Conservation (phyloP, 2,888 invertebrate species). For the Beris morrisii region DNA sequence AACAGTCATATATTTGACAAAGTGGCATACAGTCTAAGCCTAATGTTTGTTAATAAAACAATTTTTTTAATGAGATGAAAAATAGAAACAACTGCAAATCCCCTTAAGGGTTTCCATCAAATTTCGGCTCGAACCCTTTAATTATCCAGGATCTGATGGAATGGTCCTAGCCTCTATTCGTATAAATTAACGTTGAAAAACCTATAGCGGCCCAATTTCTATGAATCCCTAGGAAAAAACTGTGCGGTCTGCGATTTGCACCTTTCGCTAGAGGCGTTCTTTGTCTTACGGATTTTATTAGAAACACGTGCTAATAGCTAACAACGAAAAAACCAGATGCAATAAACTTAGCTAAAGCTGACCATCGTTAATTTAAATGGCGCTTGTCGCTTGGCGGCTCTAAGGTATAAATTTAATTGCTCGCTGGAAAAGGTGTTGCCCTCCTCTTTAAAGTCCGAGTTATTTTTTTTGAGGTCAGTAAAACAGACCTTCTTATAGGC, state of each 20-base stretch:
- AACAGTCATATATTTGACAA: too few species aligned
- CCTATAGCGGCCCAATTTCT: constrained; percentile 8
- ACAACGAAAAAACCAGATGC: constrained; percentile 24
- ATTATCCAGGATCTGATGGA: neutral
- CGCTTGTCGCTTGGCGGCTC: neutral
- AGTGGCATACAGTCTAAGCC: too few species aligned
- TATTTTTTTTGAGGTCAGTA: constrained; percentile 8
- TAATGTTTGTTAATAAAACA: too few species aligned
- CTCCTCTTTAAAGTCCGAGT: neutral
- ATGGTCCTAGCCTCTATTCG: neutral
- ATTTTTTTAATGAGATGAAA: too few species aligned
- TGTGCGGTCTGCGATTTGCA: neutral
- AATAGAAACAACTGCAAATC: too few species aligned
- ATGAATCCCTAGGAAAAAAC: constrained; percentile 22
- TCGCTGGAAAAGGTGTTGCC: constrained; percentile 25
- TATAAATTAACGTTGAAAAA: neutral
- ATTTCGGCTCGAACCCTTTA: constrained; percentile 17
- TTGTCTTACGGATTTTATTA: constrained; percentile 3
- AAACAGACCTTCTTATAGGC: neutral
- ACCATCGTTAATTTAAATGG: neutral
- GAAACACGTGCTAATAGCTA: constrained; percentile 30
- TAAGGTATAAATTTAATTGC: constrained; percentile 29
- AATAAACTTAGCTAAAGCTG: constrained; percentile 20
- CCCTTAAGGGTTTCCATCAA: neutral
- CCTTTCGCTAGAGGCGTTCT: constrained; percentile 29